Conservation (phyloP, 2,888 invertebrate species). For the Sarcophaga subvicina region DNA sequence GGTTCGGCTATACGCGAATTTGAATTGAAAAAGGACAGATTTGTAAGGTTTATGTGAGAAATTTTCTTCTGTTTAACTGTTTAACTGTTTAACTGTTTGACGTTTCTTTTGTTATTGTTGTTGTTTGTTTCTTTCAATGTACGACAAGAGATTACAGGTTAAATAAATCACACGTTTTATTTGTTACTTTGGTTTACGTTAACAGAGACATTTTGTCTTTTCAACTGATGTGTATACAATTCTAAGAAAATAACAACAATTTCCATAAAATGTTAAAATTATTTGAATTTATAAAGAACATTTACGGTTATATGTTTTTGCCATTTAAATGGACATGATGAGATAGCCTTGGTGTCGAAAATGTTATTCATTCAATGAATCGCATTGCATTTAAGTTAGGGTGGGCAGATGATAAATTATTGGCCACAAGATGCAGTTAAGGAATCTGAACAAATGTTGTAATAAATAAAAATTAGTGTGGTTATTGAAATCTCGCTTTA, state of each 20-base stretch:
- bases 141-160: slow-evolving; percentile 47
- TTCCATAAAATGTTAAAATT: slow-evolving; percentile 29
- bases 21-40: slow-evolving; percentile 57
- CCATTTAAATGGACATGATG: background rate
- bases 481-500: no score
- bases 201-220: slow-evolving; percentile 6
- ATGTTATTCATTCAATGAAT: no score
- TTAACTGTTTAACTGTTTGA: background rate
- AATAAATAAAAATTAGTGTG: no score
- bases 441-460: no score
- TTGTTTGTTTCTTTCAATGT: slow-evolving; percentile 28
- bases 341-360: no score
- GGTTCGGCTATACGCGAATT: slow-evolving; percentile 12
- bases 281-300: slow-evolving; percentile 44
- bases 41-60: slow-evolving; percentile 64
- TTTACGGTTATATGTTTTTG: slow-evolving; percentile 35
- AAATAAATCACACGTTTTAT: slow-evolving; percentile 68
- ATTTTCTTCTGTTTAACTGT: background rate
- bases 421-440: no score
- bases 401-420: no score
- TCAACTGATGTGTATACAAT: slow-evolving; percentile 26
- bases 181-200: background rate
- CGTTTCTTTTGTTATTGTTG: background rate
- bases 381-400: no score
- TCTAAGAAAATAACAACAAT: slow-evolving; percentile 47